phyloP scores from a whole-genome alignment of 2,888 invertebrate species.

The Operophtera brumata region DNA sequence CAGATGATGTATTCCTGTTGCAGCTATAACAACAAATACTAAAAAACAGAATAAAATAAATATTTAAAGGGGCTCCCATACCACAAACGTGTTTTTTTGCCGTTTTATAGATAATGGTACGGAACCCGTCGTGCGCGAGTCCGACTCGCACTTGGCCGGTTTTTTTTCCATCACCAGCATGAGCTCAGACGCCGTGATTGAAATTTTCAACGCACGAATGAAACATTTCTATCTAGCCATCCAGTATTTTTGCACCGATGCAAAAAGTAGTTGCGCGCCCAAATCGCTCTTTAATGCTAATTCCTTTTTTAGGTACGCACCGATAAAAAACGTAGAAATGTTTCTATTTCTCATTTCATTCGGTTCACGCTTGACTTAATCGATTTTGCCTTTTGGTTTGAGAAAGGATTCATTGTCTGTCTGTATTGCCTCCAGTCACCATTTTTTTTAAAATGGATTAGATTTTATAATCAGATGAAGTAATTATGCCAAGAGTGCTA shows the following conservation, averaged over 20 bases:
- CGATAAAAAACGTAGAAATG: slow-evolving; percentile 47
- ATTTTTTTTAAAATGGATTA: slow-evolving; percentile 25
- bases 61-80: too few relatives aligned
- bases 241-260: slow-evolving; percentile 65
- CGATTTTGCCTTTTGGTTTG: slow-evolving; percentile 16
- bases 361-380: slow-evolving; percentile 52
- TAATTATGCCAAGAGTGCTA: slow-evolving; percentile 24
- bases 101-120: too few relatives aligned
- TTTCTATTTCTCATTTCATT: slow-evolving; percentile 49
- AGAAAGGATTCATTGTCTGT: slow-evolving; percentile 24
- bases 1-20: too few relatives aligned
- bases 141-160: too few relatives aligned
- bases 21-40: too few relatives aligned
- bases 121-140: too few relatives aligned
- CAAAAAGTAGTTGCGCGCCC: slow-evolving; percentile 57
- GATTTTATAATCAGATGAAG: slow-evolving; percentile 28
- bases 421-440: slow-evolving; percentile 32
- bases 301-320: slow-evolving; percentile 39
- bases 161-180: slow-evolving; percentile 53
- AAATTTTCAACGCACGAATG: slow-evolving; percentile 72
- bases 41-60: too few relatives aligned
- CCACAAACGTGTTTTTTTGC: too few relatives aligned
- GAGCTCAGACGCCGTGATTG: slow-evolving; percentile 56
- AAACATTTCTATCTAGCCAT: slow-evolving; percentile 46
- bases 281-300: slow-evolving; percentile 58